Conservation (phyloP, 2,888 invertebrate species). For the Eustalomyia histrio region DNA sequence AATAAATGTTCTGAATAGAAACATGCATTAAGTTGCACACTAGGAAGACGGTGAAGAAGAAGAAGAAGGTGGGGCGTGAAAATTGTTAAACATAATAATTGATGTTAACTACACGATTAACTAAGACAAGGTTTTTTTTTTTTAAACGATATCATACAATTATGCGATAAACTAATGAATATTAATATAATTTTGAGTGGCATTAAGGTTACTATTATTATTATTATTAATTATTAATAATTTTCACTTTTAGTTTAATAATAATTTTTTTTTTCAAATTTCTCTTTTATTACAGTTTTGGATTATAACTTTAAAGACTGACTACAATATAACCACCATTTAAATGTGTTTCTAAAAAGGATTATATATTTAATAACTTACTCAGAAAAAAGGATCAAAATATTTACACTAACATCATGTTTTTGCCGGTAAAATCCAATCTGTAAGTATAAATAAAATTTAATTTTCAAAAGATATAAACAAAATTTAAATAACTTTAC, state of each 20-base stretch:
- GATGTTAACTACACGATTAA: constrained; percentile 39
- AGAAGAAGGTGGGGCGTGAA: constrained; percentile 2
- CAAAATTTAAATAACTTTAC: not conserved
- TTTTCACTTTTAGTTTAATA: constrained; percentile 21
- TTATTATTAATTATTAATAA: not conserved
- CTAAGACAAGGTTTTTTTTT: constrained; percentile 39
- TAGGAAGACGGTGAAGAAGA: not conserved
- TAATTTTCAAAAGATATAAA: not conserved
- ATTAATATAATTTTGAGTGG: not conserved
- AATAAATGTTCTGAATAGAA: not conserved
- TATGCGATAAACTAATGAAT: not conserved
- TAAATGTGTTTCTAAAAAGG: constrained; percentile 54
- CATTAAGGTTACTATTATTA: constrained; percentile 27
- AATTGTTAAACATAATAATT: constrained; percentile 44
- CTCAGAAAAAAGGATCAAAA: constrained; percentile 25
- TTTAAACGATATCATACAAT: not conserved
- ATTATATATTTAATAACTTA: constrained; percentile 1
- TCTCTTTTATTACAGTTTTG: constrained; percentile 37
- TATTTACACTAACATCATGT: constrained; percentile 71
- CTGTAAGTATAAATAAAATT: constrained; percentile 74
- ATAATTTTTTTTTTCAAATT: constrained; percentile 2
- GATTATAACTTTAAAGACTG: constrained; percentile 48
- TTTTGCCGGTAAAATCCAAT: constrained; percentile 79
- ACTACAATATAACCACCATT: constrained; percentile 39
- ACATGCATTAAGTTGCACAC: not conserved